phyloP scores from a whole-genome alignment of 2,888 invertebrate species.

The Loripinus fragilis region DNA sequence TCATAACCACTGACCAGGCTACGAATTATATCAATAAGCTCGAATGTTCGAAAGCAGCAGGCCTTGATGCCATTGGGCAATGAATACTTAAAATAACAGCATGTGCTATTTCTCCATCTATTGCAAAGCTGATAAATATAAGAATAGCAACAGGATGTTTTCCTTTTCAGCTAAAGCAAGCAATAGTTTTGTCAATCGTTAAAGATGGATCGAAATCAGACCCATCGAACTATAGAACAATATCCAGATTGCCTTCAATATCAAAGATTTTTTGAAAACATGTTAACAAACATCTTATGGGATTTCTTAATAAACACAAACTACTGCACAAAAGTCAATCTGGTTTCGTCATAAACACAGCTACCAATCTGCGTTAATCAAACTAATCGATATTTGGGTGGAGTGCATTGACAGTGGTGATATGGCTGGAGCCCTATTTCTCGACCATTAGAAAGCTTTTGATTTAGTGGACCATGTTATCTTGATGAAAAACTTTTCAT shows the following conservation, averaged over 20 bases:
- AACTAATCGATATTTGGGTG: not conserved
- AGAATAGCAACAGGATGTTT: too few species aligned
- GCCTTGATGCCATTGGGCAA: not conserved
- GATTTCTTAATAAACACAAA: too few species aligned
- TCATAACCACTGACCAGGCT: not conserved
- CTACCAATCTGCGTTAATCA: too few species aligned
- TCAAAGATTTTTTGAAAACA: conserved; percentile 3
- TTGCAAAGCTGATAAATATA: too few species aligned
- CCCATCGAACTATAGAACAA: not conserved
- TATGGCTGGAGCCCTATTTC: too few species aligned
- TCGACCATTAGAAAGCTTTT: not conserved
- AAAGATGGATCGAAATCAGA: not conserved
- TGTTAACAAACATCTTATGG: not conserved
- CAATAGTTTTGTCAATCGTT: not conserved
- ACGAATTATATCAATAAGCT: not conserved
- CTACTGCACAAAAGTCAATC: too few species aligned
- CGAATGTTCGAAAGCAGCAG: too few species aligned
- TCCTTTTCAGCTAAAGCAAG: conserved; percentile 7
- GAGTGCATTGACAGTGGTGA: conserved; percentile 6
- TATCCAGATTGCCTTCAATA: not conserved
- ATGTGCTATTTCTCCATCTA: too few species aligned
- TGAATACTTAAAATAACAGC: not conserved
- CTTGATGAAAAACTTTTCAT: not conserved
- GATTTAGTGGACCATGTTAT: not conserved
- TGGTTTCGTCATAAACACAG: too few species aligned